A percentile compares a stretch with the other conserved stretches of the same genome.
Conservation (phyloP, 2,113 vertebrate genomes). For the Plectropomus leopardus region DNA sequence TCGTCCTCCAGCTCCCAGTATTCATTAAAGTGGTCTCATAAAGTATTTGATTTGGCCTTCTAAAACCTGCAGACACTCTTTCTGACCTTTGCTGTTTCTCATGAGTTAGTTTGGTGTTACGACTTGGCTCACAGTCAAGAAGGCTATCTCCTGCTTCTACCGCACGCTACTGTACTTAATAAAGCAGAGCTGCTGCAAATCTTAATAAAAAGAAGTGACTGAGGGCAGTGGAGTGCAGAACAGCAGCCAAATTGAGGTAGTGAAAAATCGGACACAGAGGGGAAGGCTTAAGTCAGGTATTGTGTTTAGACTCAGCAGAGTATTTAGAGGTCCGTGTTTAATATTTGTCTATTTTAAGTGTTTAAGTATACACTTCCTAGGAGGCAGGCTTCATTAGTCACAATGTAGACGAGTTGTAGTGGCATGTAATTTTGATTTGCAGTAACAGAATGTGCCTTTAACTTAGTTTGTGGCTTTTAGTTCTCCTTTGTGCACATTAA, state of each 20-base stretch:
- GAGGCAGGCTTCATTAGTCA: not conserved
- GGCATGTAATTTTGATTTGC: not conserved
- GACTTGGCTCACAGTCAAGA: constrained; percentile 10
- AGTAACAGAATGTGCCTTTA: not conserved
- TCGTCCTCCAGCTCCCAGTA: not conserved
- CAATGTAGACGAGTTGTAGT: not conserved
- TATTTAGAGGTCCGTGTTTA: constrained; percentile 15
- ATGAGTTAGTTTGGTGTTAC: not conserved
- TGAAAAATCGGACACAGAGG: not conserved
- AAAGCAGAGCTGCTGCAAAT: constrained; percentile 4
- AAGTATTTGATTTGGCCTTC: not conserved
- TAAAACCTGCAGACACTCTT: not conserved
- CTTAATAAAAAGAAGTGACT: not conserved
- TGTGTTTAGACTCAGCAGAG: constrained; percentile 18
- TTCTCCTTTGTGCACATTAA: too few relatives aligned
- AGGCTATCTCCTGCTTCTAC: not conserved
- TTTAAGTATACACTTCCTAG: not conserved
- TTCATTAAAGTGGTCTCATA: constrained; percentile 18
- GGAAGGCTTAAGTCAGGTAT: not conserved
- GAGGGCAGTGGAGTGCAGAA: not conserved
- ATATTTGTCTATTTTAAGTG: constrained; percentile 1
- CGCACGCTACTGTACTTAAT: not conserved
- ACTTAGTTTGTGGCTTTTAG: not conserved
- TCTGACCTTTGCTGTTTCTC: constrained; percentile 9
- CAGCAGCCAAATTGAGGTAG: not conserved